Percentiles rank a stretch among this genome's conserved stretches.
These are phyloP conservation scores for Drosophila murphyi DNA, from an alignment of 1,140 invertebrate species.

Conservation along the genomic window DNA sequence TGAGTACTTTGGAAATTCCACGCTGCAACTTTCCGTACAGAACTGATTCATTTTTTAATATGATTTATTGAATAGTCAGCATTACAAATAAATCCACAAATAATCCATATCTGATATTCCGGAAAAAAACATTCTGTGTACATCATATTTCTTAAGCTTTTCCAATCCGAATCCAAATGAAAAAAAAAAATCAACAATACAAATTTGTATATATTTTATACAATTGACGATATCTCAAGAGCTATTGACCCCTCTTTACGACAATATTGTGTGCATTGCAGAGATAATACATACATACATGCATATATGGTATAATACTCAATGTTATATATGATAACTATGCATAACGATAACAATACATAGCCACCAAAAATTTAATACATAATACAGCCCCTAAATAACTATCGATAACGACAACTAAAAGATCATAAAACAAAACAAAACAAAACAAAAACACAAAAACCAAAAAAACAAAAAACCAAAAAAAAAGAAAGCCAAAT, in stretches of 20 bases:
- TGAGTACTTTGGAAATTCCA: background rate
- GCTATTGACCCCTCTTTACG: slow-evolving; percentile 13
- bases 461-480: slow-evolving; percentile 6
- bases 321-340: slow-evolving; percentile 39
- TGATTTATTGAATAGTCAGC: no score
- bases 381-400: slow-evolving; percentile 51
- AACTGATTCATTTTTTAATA: background rate
- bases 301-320: slow-evolving; percentile 12
- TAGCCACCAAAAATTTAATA: slow-evolving; percentile 50
- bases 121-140: no score
- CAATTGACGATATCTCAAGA: background rate
- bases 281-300: slow-evolving; percentile 1
- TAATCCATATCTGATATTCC: no score
- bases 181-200: no score
- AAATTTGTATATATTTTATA: no score
- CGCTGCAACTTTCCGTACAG: background rate
- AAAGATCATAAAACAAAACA: slow-evolving; percentile 46
- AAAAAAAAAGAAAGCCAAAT: slow-evolving; percentile 55
- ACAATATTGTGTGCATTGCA: background rate
- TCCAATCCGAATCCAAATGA: no score
- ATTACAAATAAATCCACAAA: no score
- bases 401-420: slow-evolving; percentile 60
- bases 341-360: slow-evolving; percentile 57
- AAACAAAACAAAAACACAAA: slow-evolving; percentile 34
- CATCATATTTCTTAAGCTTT: no score